Conservation (phyloP, 2,113 vertebrate genomes). For the Neomonachus schauinslandi region DNA sequence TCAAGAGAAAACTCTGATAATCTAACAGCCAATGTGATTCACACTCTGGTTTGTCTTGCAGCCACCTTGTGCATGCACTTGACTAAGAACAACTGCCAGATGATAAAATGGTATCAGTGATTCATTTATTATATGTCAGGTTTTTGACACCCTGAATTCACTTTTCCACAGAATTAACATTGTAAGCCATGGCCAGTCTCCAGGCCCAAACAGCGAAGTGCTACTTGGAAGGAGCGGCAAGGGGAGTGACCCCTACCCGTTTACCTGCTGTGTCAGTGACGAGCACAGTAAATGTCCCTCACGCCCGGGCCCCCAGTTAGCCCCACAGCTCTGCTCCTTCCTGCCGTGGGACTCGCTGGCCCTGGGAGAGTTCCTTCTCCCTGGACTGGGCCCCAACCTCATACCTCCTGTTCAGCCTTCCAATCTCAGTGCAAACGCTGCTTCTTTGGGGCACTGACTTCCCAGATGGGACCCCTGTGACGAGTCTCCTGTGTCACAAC, state of each 20-base stretch:
- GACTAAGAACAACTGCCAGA: neutral
- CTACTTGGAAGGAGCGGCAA: neutral
- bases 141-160: neutral
- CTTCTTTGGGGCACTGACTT: neutral
- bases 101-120: neutral
- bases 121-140: neutral
- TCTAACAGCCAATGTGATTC: neutral
- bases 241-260: fast-evolving
- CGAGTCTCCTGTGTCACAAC: neutral
- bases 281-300: neutral
- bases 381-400: neutral
- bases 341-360: neutral
- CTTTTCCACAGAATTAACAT: neutral
- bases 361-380: neutral
- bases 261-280: neutral
- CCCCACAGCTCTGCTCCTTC: neutral
- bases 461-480: neutral
- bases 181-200: neutral
- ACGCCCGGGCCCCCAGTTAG: neutral
- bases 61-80: neutral
- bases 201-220: neutral
- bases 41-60: neutral
- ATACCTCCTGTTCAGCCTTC: neutral
- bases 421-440: neutral
- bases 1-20: neutral